Evolutionary conservation across 1,140 invertebrate species (phyloP), one percentile per base, ranked within the genome.

Genomic region (Aphis gossypii): DNA sequence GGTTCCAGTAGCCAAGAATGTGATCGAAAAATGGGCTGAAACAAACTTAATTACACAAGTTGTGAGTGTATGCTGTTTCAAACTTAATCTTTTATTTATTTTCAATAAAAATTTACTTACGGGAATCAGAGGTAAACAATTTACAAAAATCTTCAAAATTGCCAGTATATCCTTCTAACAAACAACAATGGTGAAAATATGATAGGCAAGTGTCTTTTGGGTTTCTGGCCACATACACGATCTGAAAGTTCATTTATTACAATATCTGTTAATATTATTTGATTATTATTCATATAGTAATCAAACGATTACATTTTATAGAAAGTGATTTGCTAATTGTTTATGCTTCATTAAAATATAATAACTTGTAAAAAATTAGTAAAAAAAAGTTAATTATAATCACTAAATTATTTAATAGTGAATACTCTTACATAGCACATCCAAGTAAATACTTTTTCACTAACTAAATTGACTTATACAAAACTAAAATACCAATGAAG

Each of bases 121-220:
- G 94, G 95, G 96, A 96, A 94, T 96, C 96, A 48, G 96, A 95
- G 35, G 97, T 94, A 95, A 97, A 97, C 76, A 96, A 95, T 93
- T 96, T 95, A 94, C 96, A 96, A 94, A 97, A 97, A 41, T 97
- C 96, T 6, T 96, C 95, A 94, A 97, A 97, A 93, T 95, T 96
- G 46, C 97, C 97, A 46, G 95, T 95, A 95, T 96, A 97, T 11
- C 96, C 96, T 91, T 96, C 96, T 94, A 97, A 95, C 23, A 96
- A 95, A 83, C 95, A 96, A 94, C 96, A 96, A 95, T 97, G 97
- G 95, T 98, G 96, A 94, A 96, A 98, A 94, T 97, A 98, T 0
- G 97, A 98, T 9, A 98, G 96, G 48, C 96, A 96, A 1, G 96
- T 96, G 95, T 98, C 98, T 95, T 98, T 98, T 0, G 97, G 97